A percentile compares a stretch with the other conserved stretches of the same genome.
These are phyloP conservation scores for Amphipyra berbera DNA, from an alignment of 2,888 invertebrate genomes.

Conservation along the genomic window DNA sequence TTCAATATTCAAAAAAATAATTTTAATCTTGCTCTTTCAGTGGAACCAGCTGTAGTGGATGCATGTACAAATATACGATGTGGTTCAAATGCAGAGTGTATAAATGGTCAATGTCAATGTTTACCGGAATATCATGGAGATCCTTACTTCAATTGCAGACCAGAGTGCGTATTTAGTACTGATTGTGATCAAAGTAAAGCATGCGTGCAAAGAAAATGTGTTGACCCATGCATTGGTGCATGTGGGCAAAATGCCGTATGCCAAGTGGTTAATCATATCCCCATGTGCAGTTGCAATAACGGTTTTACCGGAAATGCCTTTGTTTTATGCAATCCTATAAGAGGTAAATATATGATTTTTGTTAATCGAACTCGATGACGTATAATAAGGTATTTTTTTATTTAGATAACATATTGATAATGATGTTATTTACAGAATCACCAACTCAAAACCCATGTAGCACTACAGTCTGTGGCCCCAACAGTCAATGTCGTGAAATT, in stretches of 20 bases:
- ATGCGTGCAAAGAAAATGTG: conserved; percentile 93
- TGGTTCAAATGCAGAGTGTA: conserved; percentile 91
- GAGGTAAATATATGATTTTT: conserved; percentile 81
- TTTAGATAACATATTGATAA: background rate
- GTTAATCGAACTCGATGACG: background rate
- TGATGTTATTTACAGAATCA: conserved; percentile 63
- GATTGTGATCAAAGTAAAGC: conserved; percentile 92
- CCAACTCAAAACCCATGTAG: conserved; percentile 90
- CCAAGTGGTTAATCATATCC: conserved; percentile 91
- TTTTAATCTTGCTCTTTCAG: conserved; percentile 62
- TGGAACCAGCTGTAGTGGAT: conserved; percentile 82
- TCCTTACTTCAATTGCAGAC: conserved; percentile 93
- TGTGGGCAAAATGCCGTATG: conserved; percentile 92
- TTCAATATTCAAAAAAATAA: conserved; percentile 15
- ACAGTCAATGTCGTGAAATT: conserved; percentile 91
- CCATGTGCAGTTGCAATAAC: conserved; percentile 91
- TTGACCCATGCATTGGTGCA: conserved; percentile 93
- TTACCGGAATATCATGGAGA: conserved; percentile 93
- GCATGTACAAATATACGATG: conserved; percentile 93
- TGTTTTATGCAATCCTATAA: conserved; percentile 84
- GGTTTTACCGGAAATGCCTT: conserved; percentile 91
- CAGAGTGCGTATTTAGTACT: conserved; percentile 94
- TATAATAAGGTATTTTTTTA: too few species aligned
- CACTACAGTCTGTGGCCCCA: conserved; percentile 93
- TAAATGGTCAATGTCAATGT: conserved; percentile 92